phyloP scores from a whole-genome alignment of 1,140 invertebrate species.

The Brachionus manjavacas region DNA sequence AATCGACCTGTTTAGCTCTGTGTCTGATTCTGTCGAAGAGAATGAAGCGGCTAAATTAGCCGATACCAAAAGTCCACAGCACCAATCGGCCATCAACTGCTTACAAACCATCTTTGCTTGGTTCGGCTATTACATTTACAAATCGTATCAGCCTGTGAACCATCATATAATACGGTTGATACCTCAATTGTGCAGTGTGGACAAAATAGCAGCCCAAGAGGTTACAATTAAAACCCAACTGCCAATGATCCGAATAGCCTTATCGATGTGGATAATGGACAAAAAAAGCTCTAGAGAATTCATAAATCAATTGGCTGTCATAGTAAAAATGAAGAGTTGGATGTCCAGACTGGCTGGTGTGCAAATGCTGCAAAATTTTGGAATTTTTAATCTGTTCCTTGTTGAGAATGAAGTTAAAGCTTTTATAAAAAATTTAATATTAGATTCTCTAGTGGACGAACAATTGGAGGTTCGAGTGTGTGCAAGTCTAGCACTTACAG shows the following conservation, averaged over 20 bases:
- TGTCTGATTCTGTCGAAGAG: neutral
- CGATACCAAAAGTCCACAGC: neutral
- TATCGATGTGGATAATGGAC: slow-evolving; percentile 34
- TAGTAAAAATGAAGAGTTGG: slow-evolving; percentile 40
- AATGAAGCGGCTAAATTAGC: neutral
- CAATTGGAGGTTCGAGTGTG: slow-evolving; percentile 64
- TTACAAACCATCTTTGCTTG: slow-evolving; percentile 22
- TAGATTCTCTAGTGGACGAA: slow-evolving; percentile 54
- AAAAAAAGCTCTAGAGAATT: neutral
- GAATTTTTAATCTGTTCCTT: slow-evolving; percentile 31
- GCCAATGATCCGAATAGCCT: slow-evolving; percentile 25
- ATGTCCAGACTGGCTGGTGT: slow-evolving; percentile 14
- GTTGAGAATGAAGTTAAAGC: neutral
- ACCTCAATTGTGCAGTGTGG: slow-evolving; percentile 13
- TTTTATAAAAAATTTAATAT: slow-evolving; percentile 43
- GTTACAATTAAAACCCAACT: neutral
- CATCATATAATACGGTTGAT: slow-evolving; percentile 12
- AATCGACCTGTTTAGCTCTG: slow-evolving; percentile 2
- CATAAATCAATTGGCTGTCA: neutral
- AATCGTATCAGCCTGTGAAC: slow-evolving; percentile 30
- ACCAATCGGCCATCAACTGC: neutral
- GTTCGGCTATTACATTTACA: slow-evolving; percentile 29
- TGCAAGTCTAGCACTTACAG: slow-evolving; percentile 74
- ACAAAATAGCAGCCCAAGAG: slow-evolving; percentile 40
- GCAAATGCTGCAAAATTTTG: slow-evolving; percentile 39